Conservation (phyloP, 2,888 invertebrate genomes). For the Heliconius hortense region DNA sequence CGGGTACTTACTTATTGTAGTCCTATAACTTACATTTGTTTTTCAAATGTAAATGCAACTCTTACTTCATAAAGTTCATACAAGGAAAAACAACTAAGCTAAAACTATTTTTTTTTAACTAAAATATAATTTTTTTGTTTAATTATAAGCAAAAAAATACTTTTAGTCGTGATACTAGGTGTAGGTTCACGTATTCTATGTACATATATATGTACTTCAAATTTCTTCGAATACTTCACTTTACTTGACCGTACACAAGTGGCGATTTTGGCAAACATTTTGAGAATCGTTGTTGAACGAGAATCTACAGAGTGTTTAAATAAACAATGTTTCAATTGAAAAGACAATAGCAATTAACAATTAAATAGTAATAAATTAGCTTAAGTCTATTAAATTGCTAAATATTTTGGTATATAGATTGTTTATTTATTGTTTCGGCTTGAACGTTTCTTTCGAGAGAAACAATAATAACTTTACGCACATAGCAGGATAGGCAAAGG, state of each 20-base stretch:
- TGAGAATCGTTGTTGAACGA: neutral
- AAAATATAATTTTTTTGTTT: too few relatives aligned
- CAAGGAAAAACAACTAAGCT: neutral
- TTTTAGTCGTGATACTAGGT: neutral
- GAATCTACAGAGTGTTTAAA: neutral
- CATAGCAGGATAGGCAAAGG: too few relatives aligned
- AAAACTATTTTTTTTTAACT: too few relatives aligned
- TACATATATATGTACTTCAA: neutral
- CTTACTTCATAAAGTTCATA: too few relatives aligned
- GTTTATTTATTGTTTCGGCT: too few relatives aligned
- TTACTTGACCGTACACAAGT: conserved; percentile 2
- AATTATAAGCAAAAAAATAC: neutral
- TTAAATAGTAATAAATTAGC: too few relatives aligned
- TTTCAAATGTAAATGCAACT: neutral
- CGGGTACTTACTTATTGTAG: neutral
- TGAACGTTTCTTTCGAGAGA: too few relatives aligned
- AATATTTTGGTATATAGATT: too few relatives aligned
- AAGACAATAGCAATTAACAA: neutral
- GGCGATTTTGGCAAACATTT: conserved; percentile 1
- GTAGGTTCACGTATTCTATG: neutral
- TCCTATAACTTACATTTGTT: neutral
- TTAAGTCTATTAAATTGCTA: too few relatives aligned
- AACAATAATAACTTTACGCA: too few relatives aligned
- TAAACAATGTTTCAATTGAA: neutral
- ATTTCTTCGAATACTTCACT: conserved; percentile 4